Conservation (phyloP, 2,113 vertebrate genomes). For the Cromileptes altivelis region DNA sequence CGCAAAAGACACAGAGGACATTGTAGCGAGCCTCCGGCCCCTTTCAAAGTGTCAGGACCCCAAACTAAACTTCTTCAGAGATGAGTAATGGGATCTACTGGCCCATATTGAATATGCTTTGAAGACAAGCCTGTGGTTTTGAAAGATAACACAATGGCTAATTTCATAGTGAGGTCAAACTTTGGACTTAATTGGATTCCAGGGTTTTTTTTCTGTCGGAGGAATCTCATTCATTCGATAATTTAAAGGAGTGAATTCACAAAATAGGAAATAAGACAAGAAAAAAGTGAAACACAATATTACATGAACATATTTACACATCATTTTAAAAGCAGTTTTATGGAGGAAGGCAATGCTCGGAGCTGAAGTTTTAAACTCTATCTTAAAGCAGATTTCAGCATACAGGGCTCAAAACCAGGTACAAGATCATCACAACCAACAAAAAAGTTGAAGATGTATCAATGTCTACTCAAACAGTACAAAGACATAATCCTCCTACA, state of each 20-base stretch:
- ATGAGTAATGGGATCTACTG: slow-evolving; percentile 85
- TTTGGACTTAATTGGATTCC: slow-evolving; percentile 46
- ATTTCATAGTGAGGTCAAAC: slow-evolving; percentile 76
- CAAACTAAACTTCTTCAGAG: slow-evolving; percentile 74
- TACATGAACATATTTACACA: neutral
- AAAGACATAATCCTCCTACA: neutral
- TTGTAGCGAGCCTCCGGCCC: slow-evolving; percentile 62
- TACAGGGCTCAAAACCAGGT: neutral
- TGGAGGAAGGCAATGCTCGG: neutral
- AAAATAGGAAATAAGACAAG: slow-evolving; percentile 10
- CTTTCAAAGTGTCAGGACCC: slow-evolving; percentile 76
- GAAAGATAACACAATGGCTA: slow-evolving; percentile 72
- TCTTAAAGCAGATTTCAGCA: neutral
- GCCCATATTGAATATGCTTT: slow-evolving; percentile 75
- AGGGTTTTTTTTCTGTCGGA: slow-evolving; percentile 26
- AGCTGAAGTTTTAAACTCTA: neutral
- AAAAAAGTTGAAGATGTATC: neutral
- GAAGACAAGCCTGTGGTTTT: slow-evolving; percentile 58
- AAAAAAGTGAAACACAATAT: slow-evolving; percentile 3
- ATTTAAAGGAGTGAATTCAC: neutral
- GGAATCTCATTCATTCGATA: slow-evolving; percentile 33
- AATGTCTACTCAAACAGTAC: neutral
- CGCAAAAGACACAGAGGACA: slow-evolving; percentile 69
- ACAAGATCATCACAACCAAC: neutral
- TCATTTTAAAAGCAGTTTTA: neutral